These are phyloP conservation scores for Allophyes oxyacanthae DNA, from an alignment of 2,888 invertebrate genomes.

Conservation along the genomic window DNA sequence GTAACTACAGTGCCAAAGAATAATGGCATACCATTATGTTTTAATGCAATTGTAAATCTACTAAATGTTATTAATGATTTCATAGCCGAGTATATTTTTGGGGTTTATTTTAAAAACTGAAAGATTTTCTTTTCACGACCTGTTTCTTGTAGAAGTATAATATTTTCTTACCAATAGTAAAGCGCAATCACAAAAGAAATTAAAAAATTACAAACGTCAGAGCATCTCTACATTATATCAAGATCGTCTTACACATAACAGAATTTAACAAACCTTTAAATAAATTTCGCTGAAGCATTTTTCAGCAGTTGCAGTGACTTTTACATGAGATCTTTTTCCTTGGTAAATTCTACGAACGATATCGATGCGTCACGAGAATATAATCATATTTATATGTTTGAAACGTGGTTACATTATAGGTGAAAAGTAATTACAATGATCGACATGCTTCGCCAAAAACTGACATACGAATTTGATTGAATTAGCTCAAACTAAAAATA, in stretches of 20 bases:
- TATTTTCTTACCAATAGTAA: not conserved
- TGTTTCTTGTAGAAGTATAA: no score
- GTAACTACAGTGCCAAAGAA: conserved; percentile 26
- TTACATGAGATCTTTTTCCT: conserved; percentile 13
- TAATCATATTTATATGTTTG: conserved; percentile 32
- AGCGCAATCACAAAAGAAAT: not conserved
- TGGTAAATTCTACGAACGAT: conserved; percentile 19
- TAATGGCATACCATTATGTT: conserved; percentile 17
- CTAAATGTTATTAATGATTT: not conserved
- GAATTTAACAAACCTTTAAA: conserved; percentile 18
- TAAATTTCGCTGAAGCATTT: conserved; percentile 4
- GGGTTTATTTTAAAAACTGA: no score
- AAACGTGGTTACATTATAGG: no score
- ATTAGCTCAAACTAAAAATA: no score
- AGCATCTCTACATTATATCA: not conserved
- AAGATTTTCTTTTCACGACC: no score
- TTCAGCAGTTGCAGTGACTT: conserved; percentile 10
- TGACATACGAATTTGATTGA: no score
- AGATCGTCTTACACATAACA: not conserved
- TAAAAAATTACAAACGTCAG: not conserved
- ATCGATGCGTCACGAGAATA: conserved; percentile 39
- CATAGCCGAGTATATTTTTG: not conserved
- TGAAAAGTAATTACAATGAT: no score
- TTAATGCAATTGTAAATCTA: conserved; percentile 10
- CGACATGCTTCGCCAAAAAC: no score